Evolutionary conservation across 2,888 invertebrate species (phyloP).

Genomic region (Chironomus riparius): DNA sequence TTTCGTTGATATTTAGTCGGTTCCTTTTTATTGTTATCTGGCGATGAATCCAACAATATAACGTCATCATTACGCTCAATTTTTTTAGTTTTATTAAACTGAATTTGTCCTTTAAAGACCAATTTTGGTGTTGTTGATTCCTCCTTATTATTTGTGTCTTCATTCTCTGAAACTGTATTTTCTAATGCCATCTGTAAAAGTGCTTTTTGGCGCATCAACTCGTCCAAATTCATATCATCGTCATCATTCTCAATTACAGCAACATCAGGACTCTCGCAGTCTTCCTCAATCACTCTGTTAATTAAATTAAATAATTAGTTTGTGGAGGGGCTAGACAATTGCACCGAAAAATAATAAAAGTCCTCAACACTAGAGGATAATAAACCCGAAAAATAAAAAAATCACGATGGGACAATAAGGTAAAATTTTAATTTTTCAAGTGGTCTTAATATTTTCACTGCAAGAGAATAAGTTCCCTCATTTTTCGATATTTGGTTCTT

Average conservation of each 20-base stretch:
- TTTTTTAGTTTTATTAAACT: constrained; percentile 33
- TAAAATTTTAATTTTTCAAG: no score
- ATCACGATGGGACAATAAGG: no score
- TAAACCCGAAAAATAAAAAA: no score
- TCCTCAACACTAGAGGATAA: no score
- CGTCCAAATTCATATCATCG: constrained; percentile 78
- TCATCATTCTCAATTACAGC: constrained; percentile 75
- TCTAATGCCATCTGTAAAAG: constrained; percentile 66
- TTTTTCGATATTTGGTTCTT: no score
- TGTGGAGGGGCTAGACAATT: no score
- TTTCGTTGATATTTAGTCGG: constrained; percentile 35
- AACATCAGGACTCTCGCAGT: constrained; percentile 62
- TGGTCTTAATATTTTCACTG: no score
- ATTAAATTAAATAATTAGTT: background rate
- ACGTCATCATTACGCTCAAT: constrained; percentile 46
- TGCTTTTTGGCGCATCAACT: constrained; percentile 83
- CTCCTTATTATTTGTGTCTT: constrained; percentile 32
- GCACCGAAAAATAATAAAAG: no score
- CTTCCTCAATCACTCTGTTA: constrained; percentile 46
- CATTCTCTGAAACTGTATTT: constrained; percentile 60
- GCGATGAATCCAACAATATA: constrained; percentile 57
- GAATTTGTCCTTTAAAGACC: constrained; percentile 30
- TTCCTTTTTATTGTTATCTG: constrained; percentile 42
- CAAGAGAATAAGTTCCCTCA: no score
- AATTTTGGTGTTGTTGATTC: constrained; percentile 38